Percentiles rank a stretch among this genome's conserved stretches.
Conservation (phyloP, 2,888 invertebrate species). For the Phrixothrix hirtus region DNA sequence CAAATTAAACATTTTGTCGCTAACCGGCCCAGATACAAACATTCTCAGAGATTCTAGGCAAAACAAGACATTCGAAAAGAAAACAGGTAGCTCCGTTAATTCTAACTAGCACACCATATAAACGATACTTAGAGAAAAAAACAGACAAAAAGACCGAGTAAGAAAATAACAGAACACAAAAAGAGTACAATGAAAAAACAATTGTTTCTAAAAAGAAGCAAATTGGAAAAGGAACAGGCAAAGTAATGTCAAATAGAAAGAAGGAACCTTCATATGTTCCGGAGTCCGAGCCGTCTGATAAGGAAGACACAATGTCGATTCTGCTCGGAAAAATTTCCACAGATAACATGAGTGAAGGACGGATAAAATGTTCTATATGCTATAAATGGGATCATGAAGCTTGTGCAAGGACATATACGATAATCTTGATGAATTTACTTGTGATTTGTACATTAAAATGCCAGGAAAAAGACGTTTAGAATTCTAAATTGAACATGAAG, state of each 20-base stretch:
- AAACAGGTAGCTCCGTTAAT: neutral
- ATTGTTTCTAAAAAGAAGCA: neutral
- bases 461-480: too few relatives aligned
- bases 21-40: neutral
- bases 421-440: too few relatives aligned
- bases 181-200: neutral
- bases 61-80: neutral
- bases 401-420: too few relatives aligned
- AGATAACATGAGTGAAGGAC: too few relatives aligned
- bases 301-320: too few relatives aligned
- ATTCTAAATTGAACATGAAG: too few relatives aligned
- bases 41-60: neutral
- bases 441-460: too few relatives aligned
- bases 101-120: constrained; percentile 1
- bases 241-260: constrained; percentile 3
- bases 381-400: too few relatives aligned
- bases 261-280: neutral
- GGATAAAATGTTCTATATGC: too few relatives aligned
- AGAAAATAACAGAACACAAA: neutral
- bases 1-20: neutral
- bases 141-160: neutral
- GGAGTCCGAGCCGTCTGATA: neutral
- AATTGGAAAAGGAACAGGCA: constrained; percentile 1
- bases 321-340: too few relatives aligned
- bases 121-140: neutral